Evolutionary conservation across 1,140 invertebrate genomes (phyloP).

Genomic region (Nebria ingens): DNA sequence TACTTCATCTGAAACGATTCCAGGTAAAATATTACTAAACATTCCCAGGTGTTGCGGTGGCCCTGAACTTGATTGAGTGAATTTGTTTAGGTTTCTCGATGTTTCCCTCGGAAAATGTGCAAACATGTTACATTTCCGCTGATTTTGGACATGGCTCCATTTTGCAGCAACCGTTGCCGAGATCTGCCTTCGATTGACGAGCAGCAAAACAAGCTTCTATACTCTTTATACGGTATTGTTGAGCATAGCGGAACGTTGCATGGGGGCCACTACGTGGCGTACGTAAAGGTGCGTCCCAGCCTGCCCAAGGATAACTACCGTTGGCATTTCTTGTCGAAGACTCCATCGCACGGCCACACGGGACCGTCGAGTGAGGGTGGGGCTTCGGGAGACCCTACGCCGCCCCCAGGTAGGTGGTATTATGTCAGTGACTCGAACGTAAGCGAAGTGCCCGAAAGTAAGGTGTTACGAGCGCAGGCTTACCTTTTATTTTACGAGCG

Average conservation of each 20-base stretch:
- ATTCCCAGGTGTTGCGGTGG: conserved; percentile 43
- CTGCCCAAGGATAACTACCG: conserved; percentile 46
- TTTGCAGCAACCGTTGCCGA: conserved; percentile 70
- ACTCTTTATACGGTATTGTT: conserved; percentile 89
- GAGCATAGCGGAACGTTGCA: conserved; percentile 85
- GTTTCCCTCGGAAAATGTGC: conserved; percentile 54
- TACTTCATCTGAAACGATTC: conserved; percentile 89
- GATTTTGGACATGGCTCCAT: conserved; percentile 79
- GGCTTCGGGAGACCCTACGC: conserved; percentile 33
- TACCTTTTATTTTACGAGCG: conserved; percentile 96
- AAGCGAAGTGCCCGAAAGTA: conserved; percentile 63
- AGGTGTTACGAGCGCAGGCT: conserved; percentile 81
- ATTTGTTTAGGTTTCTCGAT: not conserved
- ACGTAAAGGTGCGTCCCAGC: conserved; percentile 64
- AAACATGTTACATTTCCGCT: conserved; percentile 82
- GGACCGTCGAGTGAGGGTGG: conserved; percentile 27
- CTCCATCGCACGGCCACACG: conserved; percentile 33
- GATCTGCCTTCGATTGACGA: conserved; percentile 48
- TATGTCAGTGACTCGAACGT: conserved; percentile 85
- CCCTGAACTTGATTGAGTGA: conserved; percentile 19
- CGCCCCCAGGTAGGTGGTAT: conserved; percentile 79
- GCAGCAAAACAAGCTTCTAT: conserved; percentile 61
- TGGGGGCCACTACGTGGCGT: conserved; percentile 94
- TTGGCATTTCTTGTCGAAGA: conserved; percentile 56
- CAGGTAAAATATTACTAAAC: conserved; percentile 42